phyloP scores from a whole-genome alignment of 2,113 vertebrate genomes.

The Thamnaconus septentrionalis region DNA sequence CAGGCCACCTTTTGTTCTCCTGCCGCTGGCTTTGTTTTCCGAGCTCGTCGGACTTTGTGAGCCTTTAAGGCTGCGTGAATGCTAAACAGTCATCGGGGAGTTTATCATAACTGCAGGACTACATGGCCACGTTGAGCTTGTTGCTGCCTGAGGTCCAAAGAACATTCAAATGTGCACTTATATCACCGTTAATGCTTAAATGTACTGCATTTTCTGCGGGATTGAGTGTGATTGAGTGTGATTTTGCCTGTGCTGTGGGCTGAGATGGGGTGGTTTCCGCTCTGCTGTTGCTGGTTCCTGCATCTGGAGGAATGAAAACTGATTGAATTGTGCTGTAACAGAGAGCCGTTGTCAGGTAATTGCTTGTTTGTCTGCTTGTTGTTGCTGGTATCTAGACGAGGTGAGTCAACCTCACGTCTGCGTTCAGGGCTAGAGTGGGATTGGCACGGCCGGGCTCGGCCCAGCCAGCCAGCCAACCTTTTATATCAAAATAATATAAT shows the following conservation, averaged over 20 bases:
- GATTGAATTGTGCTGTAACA: conserved; percentile 4
- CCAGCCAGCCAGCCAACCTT: not conserved
- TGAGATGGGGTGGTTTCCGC: too few relatives aligned
- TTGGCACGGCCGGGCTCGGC: too few relatives aligned
- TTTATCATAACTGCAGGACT: conserved; percentile 46
- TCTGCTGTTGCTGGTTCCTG: conserved; percentile 1
- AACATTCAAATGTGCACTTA: conserved; percentile 45
- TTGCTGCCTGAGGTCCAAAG: conserved; percentile 24
- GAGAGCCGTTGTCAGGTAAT: conserved; percentile 11
- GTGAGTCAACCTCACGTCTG: conserved; percentile 6
- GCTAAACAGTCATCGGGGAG: conserved; percentile 21
- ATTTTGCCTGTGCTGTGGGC: conserved; percentile 12
- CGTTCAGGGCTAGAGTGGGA: not conserved
- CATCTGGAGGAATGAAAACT: not conserved
- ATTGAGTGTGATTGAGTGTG: too few relatives aligned
- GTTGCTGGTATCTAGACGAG: not conserved
- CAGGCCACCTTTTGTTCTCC: conserved; percentile 9
- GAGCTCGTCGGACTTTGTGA: conserved; percentile 1
- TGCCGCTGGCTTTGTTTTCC: conserved; percentile 12
- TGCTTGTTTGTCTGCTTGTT: conserved; percentile 2
- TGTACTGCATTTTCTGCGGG: conserved; percentile 11
- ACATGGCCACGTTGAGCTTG: conserved; percentile 29
- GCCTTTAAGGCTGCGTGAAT: conserved; percentile 32
- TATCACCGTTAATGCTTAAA: conserved; percentile 34
- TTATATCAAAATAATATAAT: too few relatives aligned